A percentile compares a stretch with the other conserved stretches of the same genome.
phyloP scores from a whole-genome alignment of 1,140 invertebrate genomes.

The Drosophila guanche region DNA sequence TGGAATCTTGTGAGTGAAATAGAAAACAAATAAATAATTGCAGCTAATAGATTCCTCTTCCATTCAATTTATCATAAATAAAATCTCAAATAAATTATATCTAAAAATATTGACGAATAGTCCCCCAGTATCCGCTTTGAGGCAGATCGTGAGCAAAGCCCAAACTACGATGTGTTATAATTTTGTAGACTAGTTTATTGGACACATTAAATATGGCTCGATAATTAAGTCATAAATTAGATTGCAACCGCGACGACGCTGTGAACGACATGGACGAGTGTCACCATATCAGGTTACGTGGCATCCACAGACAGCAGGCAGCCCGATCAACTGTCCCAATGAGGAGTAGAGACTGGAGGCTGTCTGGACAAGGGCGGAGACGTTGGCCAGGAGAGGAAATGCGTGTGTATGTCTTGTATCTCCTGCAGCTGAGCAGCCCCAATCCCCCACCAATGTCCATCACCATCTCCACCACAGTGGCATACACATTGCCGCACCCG shows the following conservation, averaged over 20 bases:
- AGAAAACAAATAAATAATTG: no score
- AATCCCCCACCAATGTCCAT: background rate
- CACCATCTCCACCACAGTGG: constrained; percentile 1
- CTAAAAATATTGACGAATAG: no score
- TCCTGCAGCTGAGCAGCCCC: background rate
- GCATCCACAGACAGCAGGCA: constrained; percentile 74
- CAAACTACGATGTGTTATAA: constrained; percentile 83
- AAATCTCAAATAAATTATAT: no score
- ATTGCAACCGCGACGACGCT: constrained; percentile 71
- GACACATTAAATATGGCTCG: constrained; percentile 84
- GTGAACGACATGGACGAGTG: constrained; percentile 71
- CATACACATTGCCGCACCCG: constrained; percentile 4
- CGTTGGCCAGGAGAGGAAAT: constrained; percentile 39
- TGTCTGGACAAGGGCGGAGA: background rate
- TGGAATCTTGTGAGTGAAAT: no score
- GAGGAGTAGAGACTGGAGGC: no score
- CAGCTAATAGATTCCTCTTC: no score
- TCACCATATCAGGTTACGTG: constrained; percentile 79
- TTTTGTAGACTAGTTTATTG: constrained; percentile 84
- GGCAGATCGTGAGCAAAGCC: constrained; percentile 41
- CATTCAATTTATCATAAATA: no score
- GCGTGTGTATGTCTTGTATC: constrained; percentile 77
- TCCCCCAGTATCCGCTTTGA: background rate
- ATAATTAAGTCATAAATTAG: constrained; percentile 84
- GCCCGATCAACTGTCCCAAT: constrained; percentile 28